A percentile compares a stretch with the other conserved stretches of the same genome.
phyloP scores from a whole-genome alignment of 2,797 vertebrate species.

The Sphenopsis melanotis region DNA sequence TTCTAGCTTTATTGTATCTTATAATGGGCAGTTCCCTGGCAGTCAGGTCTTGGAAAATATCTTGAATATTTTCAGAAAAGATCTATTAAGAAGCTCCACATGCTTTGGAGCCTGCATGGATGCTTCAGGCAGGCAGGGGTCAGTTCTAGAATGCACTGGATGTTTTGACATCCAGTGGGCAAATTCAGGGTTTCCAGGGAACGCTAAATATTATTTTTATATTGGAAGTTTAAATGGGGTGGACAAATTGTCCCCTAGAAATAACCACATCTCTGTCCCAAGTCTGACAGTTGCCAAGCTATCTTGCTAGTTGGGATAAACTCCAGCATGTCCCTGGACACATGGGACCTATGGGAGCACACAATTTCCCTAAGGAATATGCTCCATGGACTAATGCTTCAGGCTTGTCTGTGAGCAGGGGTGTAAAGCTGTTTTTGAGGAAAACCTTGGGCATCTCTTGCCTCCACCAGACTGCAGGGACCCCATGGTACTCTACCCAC shows the following conservation, averaged over 20 bases:
- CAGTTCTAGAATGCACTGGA: not conserved
- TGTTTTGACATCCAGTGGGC: not conserved
- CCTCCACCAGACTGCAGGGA: not conserved
- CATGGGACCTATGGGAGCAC: not conserved
- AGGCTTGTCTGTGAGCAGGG: not conserved
- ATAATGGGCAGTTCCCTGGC: not conserved
- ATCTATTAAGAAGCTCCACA: not conserved
- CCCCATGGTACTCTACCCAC: rapidly evolving
- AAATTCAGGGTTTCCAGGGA: not conserved
- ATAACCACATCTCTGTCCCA: not conserved
- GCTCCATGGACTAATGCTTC: not conserved
- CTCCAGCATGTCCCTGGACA: rapidly evolving
- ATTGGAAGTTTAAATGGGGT: not conserved
- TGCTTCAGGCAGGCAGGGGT: not conserved
- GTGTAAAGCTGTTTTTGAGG: not conserved
- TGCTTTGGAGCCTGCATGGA: not conserved
- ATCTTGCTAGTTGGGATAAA: not conserved
- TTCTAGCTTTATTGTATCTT: not conserved
- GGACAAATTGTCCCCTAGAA: not conserved
- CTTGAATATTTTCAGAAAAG: not conserved
- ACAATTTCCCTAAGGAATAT: not conserved
- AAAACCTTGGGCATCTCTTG: not conserved
- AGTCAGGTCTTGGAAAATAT: not conserved
- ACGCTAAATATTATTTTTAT: not conserved
- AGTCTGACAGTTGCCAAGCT: not conserved